phyloP scores from a whole-genome alignment of 2,797 vertebrate genomes.

The Steatocranus sp. region DNA sequence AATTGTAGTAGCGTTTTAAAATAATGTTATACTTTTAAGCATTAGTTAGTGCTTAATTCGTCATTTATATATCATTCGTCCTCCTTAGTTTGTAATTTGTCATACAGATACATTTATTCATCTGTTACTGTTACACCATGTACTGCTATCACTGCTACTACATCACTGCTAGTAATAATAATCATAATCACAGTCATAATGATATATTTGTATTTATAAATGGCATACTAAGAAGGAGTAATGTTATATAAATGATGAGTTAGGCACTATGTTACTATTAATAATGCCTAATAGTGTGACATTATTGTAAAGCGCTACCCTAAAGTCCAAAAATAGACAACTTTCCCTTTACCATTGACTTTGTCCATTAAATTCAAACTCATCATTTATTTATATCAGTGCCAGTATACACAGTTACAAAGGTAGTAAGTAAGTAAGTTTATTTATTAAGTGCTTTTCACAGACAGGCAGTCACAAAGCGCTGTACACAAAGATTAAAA shows the following conservation, averaged over 20 bases:
- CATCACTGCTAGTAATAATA: not conserved
- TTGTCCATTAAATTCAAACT: not conserved
- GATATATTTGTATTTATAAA: not conserved
- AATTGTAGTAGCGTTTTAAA: not conserved
- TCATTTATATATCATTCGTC: not conserved
- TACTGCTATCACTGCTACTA: not conserved
- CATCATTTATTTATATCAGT: not conserved
- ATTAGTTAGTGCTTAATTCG: not conserved
- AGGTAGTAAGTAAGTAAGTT: too few species aligned
- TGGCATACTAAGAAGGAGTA: not conserved
- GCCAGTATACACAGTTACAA: too few species aligned
- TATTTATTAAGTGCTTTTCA: too few species aligned
- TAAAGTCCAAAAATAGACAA: not conserved
- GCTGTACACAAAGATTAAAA: too few species aligned
- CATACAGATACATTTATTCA: not conserved
- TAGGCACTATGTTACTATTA: not conserved
- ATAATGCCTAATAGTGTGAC: not conserved
- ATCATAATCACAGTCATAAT: not conserved
- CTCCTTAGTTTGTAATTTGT: not conserved
- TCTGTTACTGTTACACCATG: not conserved
- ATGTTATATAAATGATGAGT: not conserved
- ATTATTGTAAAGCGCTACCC: not conserved
- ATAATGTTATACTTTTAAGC: not conserved
- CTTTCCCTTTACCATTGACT: not conserved
- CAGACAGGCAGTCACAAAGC: too few species aligned